Base-by-base conservation (phyloP, 2,888 invertebrate species). In the Drosophila limbata region DNA sequence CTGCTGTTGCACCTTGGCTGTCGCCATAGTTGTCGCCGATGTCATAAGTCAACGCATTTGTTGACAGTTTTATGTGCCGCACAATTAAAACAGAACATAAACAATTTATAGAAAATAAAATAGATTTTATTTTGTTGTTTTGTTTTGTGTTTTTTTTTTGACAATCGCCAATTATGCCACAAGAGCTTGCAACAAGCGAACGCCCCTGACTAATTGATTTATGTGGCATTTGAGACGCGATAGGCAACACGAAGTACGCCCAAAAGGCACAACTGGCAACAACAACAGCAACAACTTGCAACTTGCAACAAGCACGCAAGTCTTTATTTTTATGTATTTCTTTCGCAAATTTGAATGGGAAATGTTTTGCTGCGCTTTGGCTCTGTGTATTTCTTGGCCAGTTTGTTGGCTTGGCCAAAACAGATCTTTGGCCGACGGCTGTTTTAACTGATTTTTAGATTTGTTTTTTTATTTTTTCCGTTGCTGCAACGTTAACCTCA, bases 31-130 rank as follows among this genome's bases (percentile, higher is more conserved):
- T 79, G 77, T 70, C 31, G 19, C 83, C 75, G 88, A 89, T 89
- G 84, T 88, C 89, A 89, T 89, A 88, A 85, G 89, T 83, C 83
- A 86, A 71, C 67, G 68, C 84, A 84, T 79, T 69, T 73, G 81
- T 56, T 81, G 77, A 76, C 82, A 81, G 78, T 51, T 63, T 68
- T 56, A 62, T 62, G 63, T 53, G 17, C 19, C 47, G 15, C 47
- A 47, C 17, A 42, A 37, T 37, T 35, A 52, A 37, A 48, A 48
- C 25, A 45, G 9, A 6, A 15, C 15, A 15, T 39, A 3, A 39
- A 39, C 19, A 11, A 44, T 13, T 13, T 21, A 44, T 44, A 44
- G 21, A 44, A 28, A 37, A 1, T 21, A 11, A 19, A 51, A n/a
- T 10, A 2, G 25, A 21, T 33, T 51, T 19, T 21, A 5, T 9